Conservation (phyloP, 2,888 invertebrate species). For the Agrochola circellaris region DNA sequence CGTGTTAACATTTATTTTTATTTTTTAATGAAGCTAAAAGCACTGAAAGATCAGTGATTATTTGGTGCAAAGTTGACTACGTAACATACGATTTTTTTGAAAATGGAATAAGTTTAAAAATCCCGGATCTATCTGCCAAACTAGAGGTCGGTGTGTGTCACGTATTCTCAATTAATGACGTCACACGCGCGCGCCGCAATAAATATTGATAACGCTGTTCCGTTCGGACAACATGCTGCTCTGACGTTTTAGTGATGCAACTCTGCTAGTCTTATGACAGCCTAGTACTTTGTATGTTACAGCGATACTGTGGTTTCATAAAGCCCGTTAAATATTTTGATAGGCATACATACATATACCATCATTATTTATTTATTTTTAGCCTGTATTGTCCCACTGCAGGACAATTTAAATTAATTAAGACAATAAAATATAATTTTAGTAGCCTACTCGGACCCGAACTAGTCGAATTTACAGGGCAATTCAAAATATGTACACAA, state of each 20-base stretch:
- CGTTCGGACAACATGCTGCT: slow-evolving; percentile 61
- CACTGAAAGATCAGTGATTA: neutral
- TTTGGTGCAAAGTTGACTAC: neutral
- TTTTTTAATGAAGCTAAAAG: neutral
- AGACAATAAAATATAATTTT: too few species aligned
- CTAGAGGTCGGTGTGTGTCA: slow-evolving; percentile 47
- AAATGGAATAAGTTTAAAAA: too few species aligned
- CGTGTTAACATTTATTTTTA: neutral
- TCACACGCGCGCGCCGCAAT: slow-evolving; percentile 69
- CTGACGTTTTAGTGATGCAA: slow-evolving; percentile 52
- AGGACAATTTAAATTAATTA: neutral
- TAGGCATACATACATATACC: neutral
- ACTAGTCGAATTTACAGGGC: too few species aligned
- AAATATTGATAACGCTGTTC: slow-evolving; percentile 74
- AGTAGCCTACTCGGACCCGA: too few species aligned
- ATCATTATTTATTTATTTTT: neutral
- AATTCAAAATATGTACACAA: too few species aligned
- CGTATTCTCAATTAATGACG: slow-evolving; percentile 71
- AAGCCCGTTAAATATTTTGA: neutral
- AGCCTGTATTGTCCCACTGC: too few species aligned
- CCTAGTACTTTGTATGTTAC: slow-evolving; percentile 52
- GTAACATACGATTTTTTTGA: neutral
- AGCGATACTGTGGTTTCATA: slow-evolving; percentile 1
- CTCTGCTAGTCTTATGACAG: slow-evolving; percentile 38
- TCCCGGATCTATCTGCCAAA: neutral